Conservation (phyloP, 2,888 invertebrate genomes). For the Leptopilina syphax region DNA sequence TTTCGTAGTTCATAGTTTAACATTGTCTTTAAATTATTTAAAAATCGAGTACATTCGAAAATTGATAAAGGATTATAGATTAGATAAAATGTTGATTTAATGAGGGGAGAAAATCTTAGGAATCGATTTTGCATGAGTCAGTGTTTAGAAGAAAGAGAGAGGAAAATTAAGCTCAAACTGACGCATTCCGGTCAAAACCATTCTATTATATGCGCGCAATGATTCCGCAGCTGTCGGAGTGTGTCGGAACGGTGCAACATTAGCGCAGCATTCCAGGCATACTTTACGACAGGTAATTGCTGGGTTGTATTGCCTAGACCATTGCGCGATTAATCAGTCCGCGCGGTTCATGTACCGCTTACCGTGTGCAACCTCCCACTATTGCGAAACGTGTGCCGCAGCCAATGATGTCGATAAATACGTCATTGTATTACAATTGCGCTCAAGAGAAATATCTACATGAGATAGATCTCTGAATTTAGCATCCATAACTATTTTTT, state of each 20-base stretch:
- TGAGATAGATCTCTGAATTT: too few species aligned
- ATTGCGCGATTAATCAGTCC: constrained; percentile 60
- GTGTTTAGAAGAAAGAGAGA: constrained; percentile 28
- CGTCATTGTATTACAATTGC: background rate
- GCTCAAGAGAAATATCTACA: too few species aligned
- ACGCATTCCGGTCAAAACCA: constrained; percentile 56
- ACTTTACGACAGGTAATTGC: constrained; percentile 66
- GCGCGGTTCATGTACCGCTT: constrained; percentile 42
- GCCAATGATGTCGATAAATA: constrained; percentile 9
- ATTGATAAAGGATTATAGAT: background rate
- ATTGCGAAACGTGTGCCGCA: constrained; percentile 39
- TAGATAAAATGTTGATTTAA: background rate
- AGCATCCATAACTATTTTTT: too few species aligned
- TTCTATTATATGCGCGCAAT: constrained; percentile 45
- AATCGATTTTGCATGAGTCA: constrained; percentile 45
- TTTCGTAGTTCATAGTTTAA: too few species aligned
- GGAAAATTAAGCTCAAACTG: constrained; percentile 43
- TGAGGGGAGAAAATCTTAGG: constrained; percentile 34
- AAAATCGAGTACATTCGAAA: too few species aligned
- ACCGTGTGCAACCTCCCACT: constrained; percentile 37
- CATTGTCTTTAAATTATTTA: too few species aligned
- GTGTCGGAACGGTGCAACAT: constrained; percentile 46
- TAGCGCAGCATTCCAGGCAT: constrained; percentile 61
- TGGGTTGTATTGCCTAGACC: constrained; percentile 55
- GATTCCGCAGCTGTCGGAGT: constrained; percentile 54